These are phyloP conservation scores for Benthosema pterotum DNA, from an alignment of 2,797 vertebrate genomes.

Conservation along the genomic window DNA sequence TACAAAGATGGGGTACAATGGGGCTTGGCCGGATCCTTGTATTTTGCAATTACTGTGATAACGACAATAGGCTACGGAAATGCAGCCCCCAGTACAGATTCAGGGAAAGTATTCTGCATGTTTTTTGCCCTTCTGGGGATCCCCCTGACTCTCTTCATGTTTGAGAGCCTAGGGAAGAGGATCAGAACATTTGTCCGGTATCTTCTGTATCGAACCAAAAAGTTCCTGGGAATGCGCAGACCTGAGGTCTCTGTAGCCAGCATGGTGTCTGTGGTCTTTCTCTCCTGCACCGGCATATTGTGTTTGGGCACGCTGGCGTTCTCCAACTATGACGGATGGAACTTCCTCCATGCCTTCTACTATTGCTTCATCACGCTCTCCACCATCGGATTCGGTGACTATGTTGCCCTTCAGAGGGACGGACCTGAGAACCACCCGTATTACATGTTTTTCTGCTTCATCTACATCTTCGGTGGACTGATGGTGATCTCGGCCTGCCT, in stretches of 20 bases:
- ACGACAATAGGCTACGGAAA: constrained; percentile 98
- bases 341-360: constrained; percentile 97
- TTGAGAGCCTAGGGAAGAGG: constrained; percentile 96
- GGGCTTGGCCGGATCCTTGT: constrained; percentile 97
- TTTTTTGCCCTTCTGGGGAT: constrained; percentile 97
- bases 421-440: constrained; percentile 92
- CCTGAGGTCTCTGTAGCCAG: constrained; percentile 96
- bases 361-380: constrained; percentile 99
- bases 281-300: constrained; percentile 93
- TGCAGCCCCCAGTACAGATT: constrained; percentile 94
- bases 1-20: constrained; percentile 97
- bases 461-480: constrained; percentile 95
- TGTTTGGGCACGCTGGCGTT: constrained; percentile 92
- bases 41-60: constrained; percentile 99
- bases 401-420: constrained; percentile 95
- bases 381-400: constrained; percentile 97
- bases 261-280: constrained; percentile 97
- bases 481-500: constrained; percentile 98
- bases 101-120: constrained; percentile 98
- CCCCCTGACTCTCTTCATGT: constrained; percentile 97
- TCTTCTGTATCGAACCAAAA: constrained; percentile 92
- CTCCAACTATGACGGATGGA: constrained; percentile 95
- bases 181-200: constrained; percentile 95
- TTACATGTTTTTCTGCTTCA: constrained; percentile 97
- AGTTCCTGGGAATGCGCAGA: constrained; percentile 88